phyloP scores from a whole-genome alignment of 2,797 vertebrate genomes.

The Cephalopachus bancanus region DNA sequence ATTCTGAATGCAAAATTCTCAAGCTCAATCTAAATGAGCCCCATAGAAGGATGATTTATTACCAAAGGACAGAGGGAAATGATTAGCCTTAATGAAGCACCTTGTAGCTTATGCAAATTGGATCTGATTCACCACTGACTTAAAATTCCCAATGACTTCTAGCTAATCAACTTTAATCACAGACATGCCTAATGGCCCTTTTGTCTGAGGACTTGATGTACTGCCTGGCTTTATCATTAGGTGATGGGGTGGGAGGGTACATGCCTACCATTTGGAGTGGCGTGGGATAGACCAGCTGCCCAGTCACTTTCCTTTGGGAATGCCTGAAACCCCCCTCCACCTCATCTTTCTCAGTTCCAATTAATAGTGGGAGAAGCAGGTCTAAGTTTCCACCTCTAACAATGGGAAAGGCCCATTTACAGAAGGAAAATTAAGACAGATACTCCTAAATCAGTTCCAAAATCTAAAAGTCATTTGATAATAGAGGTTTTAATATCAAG shows the following conservation, averaged over 20 bases:
- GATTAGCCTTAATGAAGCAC: conserved; percentile 82
- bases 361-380: not conserved
- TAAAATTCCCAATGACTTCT: conserved; percentile 75
- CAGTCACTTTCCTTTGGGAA: not conserved
- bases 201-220: conserved; percentile 62
- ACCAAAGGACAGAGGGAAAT: conserved; percentile 69
- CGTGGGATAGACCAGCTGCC: not conserved
- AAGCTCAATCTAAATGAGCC: conserved; percentile 62
- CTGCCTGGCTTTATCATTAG: conserved; percentile 47
- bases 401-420: not conserved
- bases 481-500: not conserved
- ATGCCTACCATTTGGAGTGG: not conserved
- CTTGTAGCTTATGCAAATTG: conserved; percentile 80
- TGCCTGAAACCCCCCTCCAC: not conserved
- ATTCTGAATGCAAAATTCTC: conserved; percentile 51
- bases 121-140: conserved; percentile 77
- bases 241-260: conserved; percentile 13
- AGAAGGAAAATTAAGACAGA: not conserved
- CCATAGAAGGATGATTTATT: conserved; percentile 78
- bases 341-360: not conserved
- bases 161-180: conserved; percentile 79
- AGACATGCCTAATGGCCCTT: conserved; percentile 69
- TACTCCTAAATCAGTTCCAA: not conserved
- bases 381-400: not conserved
- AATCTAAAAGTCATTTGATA: conserved; percentile 2